Conservation (phyloP, 1,140 invertebrate genomes). For the Cydia pomonella region DNA sequence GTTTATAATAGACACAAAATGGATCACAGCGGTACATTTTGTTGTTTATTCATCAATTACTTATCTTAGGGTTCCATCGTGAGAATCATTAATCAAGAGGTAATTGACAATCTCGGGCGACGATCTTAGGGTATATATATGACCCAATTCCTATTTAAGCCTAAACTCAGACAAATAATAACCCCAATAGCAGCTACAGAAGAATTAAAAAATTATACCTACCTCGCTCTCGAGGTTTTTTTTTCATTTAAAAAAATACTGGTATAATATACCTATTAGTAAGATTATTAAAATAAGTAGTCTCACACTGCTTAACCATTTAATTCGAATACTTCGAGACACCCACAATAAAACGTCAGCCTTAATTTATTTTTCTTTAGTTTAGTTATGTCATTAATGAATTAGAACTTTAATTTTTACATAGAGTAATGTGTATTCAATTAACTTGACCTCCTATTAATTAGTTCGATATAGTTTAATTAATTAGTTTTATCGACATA, state of each 20-base stretch:
- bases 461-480: neutral
- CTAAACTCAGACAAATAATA: neutral
- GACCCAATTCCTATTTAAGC: neutral
- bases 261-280: no score
- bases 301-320: no score
- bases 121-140: neutral
- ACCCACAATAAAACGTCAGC: no score
- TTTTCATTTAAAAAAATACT: no score
- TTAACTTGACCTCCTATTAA: neutral
- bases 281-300: no score
- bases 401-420: neutral
- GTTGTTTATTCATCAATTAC: neutral
- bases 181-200: neutral
- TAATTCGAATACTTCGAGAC: no score
- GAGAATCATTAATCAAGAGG: constrained; percentile 4
- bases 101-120: neutral
- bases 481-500: neutral
- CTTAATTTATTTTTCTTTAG: neutral
- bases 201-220: neutral
- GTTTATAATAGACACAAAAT: constrained; percentile 5
- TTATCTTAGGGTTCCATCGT: neutral
- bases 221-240: no score
- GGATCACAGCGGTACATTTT: constrained; percentile 4
- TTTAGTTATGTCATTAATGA: neutral
- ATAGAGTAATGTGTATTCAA: neutral